Percentiles rank a stretch among this genome's conserved stretches.
phyloP scores from a whole-genome alignment of 2,888 invertebrate genomes.

The Hypsopygia costalis region DNA sequence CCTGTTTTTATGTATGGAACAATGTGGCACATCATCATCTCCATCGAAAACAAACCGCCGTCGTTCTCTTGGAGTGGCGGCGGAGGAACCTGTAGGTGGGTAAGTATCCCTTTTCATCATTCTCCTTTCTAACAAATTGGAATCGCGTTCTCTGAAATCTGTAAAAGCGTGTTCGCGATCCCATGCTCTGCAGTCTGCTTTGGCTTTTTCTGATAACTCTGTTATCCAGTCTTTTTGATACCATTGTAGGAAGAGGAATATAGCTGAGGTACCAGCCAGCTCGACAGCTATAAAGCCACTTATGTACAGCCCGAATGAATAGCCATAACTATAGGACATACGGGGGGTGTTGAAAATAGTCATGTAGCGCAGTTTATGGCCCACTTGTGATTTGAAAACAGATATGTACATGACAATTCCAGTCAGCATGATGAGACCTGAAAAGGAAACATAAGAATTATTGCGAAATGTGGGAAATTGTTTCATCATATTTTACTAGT shows the following conservation, averaged over 20 bases:
- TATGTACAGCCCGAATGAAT: slow-evolving; percentile 92
- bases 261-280: slow-evolving; percentile 91
- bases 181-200: slow-evolving; percentile 71
- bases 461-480: no score
- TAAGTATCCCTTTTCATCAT: slow-evolving; percentile 74
- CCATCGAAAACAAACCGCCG: slow-evolving; percentile 84
- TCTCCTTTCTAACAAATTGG: slow-evolving; percentile 61
- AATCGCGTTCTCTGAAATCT: slow-evolving; percentile 69
- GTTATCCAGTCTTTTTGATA: slow-evolving; percentile 84
- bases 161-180: slow-evolving; percentile 75
- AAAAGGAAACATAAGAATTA: slow-evolving; percentile 42
- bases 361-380: slow-evolving; percentile 90
- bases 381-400: slow-evolving; percentile 94
- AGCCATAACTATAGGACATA: slow-evolving; percentile 93
- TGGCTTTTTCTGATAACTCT: slow-evolving; percentile 71
- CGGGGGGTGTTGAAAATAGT: slow-evolving; percentile 88
- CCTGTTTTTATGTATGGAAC: slow-evolving; percentile 80
- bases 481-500: no score
- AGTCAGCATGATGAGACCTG: slow-evolving; percentile 93
- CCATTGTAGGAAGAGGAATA: slow-evolving; percentile 92
- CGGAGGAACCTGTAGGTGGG: slow-evolving; percentile 62
- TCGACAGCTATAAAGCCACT: slow-evolving; percentile 92
- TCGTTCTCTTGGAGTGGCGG: slow-evolving; percentile 73
- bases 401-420: slow-evolving; percentile 97
- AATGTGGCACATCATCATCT: slow-evolving; percentile 75